Evolutionary conservation across 2,797 vertebrate species (phyloP), one percentile per base, ranked within the genome.

Genomic region (Channa striata): DNA sequence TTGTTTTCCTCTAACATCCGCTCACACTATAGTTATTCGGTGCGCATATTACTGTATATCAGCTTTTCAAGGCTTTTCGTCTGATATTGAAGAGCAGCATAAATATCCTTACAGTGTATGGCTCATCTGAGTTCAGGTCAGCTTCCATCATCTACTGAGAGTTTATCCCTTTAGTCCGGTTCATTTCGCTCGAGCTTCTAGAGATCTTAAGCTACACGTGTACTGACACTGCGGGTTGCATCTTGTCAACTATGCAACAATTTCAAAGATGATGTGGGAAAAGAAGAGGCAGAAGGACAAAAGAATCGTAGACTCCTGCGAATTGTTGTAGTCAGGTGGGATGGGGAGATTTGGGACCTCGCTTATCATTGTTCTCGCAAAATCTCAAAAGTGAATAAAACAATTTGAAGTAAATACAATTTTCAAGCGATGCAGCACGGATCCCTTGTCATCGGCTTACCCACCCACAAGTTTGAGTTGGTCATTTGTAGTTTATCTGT

Each of bases 1-100:
- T 63, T 56, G 23, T 79, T 71, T 77, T 66, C 50, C 64, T 61
- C 52, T 25, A 46, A 39, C 52, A 60, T 39, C 43, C 23, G 21
- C 40, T 54, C 40, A 16, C 46, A 49, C 9, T 44, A 39, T 34
- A 46, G 37, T 49, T 68, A 25, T 57, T 78, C 60, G 42, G 39
- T 64, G 11, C 8, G 16, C 23, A 43, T 69, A 39, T 52, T 16
- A 30, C 25, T 4, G 25, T 30, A 14, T 54, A 40, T 68, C 20
- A 48, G 36, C 39, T 46, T 75, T 74, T 78, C 68, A 78, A 59
- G 59, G 47, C 16, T 60, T 8, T 30, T n/a, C 11, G 8, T 46
- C 30, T 54, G 47, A 56, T 64, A 54, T 49, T 52, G 44, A 63
- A 56, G 12, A 59, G 34, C 21, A 4, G 1, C 6, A 46, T 42